A percentile compares a stretch with the other conserved stretches of the same genome.
Evolutionary conservation across 2,113 vertebrate genomes (phyloP).

Genomic region (Platycercus adscitus): DNA sequence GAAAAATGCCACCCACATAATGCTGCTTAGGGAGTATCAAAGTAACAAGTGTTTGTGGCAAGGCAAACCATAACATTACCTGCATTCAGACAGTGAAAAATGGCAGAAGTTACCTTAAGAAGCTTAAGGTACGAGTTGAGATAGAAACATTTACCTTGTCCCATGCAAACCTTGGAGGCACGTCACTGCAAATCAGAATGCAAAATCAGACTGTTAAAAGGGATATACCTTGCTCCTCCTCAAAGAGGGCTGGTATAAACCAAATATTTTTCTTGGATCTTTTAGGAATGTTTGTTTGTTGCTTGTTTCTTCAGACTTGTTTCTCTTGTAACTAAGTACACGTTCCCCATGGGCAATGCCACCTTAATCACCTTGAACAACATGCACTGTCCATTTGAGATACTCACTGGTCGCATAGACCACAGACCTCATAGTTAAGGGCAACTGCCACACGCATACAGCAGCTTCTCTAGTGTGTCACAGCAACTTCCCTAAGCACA

Average conservation of each 20-base stretch:
- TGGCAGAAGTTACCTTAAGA: background rate
- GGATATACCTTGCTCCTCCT: background rate
- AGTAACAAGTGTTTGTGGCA: background rate
- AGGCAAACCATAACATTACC: background rate
- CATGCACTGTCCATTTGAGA: background rate
- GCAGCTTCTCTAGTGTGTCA: background rate
- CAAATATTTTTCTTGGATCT: background rate
- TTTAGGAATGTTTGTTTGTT: background rate
- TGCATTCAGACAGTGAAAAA: background rate
- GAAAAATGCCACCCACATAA: background rate
- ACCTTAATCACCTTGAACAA: background rate
- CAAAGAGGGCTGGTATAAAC: background rate
- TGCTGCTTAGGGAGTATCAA: background rate
- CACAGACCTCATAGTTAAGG: background rate
- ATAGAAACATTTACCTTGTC: background rate
- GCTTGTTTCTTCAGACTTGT: background rate
- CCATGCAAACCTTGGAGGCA: background rate
- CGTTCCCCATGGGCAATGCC: background rate
- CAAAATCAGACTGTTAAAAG: background rate
- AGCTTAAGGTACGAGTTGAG: background rate
- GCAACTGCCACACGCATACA: background rate
- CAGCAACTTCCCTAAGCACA: background rate
- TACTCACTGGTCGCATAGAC: accelerated
- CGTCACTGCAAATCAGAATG: background rate
- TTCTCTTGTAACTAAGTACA: background rate